Conservation (phyloP, 2,113 vertebrate species). For the Dolichallabes microphthalmus region DNA sequence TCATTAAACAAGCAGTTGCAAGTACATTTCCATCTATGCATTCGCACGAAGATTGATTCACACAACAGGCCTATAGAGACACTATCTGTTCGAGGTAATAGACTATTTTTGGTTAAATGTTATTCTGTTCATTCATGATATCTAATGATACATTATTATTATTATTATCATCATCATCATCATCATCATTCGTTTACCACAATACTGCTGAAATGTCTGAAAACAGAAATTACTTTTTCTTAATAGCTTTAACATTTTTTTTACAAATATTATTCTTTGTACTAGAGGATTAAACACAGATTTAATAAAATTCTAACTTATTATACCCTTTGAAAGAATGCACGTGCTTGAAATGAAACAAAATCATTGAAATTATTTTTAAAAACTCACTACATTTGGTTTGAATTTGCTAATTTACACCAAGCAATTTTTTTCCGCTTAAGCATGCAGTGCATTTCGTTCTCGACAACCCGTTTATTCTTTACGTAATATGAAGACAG, state of each 20-base stretch:
- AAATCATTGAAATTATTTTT: not conserved
- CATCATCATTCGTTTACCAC: constrained; percentile 20
- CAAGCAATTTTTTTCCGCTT: not conserved
- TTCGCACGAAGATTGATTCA: not conserved
- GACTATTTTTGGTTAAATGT: not conserved
- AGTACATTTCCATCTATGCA: not conserved
- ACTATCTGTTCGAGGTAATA: not conserved
- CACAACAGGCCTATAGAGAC: constrained; percentile 13
- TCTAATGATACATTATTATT: not conserved
- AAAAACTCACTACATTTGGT: not conserved
- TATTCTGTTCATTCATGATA: not conserved
- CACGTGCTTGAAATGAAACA: not conserved
- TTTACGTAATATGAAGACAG: not conserved
- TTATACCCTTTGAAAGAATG: not conserved
- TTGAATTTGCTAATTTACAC: not conserved
- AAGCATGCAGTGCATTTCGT: not conserved
- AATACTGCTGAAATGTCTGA: not conserved
- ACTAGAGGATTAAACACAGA: not conserved
- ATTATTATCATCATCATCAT: not conserved
- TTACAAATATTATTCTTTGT: not conserved
- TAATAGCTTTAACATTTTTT: not conserved
- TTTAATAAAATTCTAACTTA: not conserved
- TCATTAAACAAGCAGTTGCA: not conserved
- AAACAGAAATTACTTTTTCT: not conserved
- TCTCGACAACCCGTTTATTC: too few relatives aligned